Conservation (phyloP, 2,888 invertebrate species). For the Zygogramma bicolorata region DNA sequence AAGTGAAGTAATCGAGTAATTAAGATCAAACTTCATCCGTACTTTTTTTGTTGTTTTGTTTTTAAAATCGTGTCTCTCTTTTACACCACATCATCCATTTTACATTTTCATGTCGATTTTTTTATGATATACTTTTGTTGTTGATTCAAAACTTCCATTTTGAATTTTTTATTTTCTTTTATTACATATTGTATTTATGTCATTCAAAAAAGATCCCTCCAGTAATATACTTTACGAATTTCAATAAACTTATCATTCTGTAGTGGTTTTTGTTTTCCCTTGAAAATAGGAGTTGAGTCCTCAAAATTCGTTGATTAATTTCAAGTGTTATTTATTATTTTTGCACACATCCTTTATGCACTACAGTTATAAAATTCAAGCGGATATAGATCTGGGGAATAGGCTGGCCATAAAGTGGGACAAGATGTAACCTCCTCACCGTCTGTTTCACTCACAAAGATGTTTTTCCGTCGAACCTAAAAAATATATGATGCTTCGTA, state of each 20-base stretch:
- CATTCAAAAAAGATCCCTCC: slow-evolving; percentile 24
- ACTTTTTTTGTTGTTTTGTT: slow-evolving; percentile 13
- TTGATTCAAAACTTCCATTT: slow-evolving; percentile 14
- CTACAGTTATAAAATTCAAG: too few species aligned
- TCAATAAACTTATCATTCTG: not conserved
- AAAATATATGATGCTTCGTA: too few species aligned
- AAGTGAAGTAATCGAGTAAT: slow-evolving; percentile 70
- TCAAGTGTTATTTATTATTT: too few species aligned
- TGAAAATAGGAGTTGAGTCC: too few species aligned
- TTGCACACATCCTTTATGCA: too few species aligned
- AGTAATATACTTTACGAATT: slow-evolving; percentile 26
- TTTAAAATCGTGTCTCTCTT: slow-evolving; percentile 19
- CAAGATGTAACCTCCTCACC: too few species aligned
- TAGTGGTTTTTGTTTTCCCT: not conserved
- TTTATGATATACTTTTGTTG: slow-evolving; percentile 18
- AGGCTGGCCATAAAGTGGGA: too few species aligned
- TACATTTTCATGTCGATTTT: slow-evolving; percentile 1
- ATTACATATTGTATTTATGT: not conserved
- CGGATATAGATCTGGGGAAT: too few species aligned
- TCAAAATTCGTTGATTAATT: too few species aligned
- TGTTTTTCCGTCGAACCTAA: too few species aligned
- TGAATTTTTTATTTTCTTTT: slow-evolving; percentile 19
- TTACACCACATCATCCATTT: slow-evolving; percentile 13
- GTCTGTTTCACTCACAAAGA: too few species aligned
- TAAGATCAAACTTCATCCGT: not conserved